Base-by-base conservation (phyloP, 1,140 invertebrate genomes). In the Caenorhabditis tropicalis region DNA sequence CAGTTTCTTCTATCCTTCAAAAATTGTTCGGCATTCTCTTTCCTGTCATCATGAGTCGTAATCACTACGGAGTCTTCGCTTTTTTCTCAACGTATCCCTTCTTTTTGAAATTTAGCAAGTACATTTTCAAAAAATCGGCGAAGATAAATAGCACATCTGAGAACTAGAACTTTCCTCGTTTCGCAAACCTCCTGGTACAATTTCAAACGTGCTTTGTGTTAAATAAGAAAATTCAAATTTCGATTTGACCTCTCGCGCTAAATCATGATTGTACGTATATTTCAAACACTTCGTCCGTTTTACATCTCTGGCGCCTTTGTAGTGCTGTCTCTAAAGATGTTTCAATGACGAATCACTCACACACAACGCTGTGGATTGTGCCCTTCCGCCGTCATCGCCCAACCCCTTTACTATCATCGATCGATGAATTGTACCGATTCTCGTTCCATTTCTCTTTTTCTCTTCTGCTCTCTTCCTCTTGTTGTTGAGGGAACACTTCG, bases 321-420 rank as follows among this genome's bases (percentile, higher is more conserved):
- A 29, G 36, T 36, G n/a, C n/a, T n/a, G n/a, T n/a, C n/a, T 74
- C 29, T 74, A 36, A 74, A 74, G 65, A 21, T 74, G 36, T 74
- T 74, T 43, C 65, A 39, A 74, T 74, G 33, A 43, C 65, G 36
- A 43, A 39, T 43, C 36, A 21, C 21, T 65, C 65, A 74, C 36
- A 19, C 65, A 74, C 29, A 74, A n/a, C n/a, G n/a, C 36, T 15
- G 15, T 74, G 36, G 36, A 74, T 43, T 74, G 65, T 74, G 36
- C 65, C 65, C 36, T 43, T 74, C 9, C 36, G 1, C 36, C 10
- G 16, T 56, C 24, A 24, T 56, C 24, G 24, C 53, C 6, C 65
- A 29, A n/a, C n/a, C 10, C 58, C 29, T 31, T 43, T 12, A 43
- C 36, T 74, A 74, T 74, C 65, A 74, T 74, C 65, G 65, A 74